phyloP scores from a whole-genome alignment of 2,888 invertebrate genomes.

The Tetragonisca angustula region DNA sequence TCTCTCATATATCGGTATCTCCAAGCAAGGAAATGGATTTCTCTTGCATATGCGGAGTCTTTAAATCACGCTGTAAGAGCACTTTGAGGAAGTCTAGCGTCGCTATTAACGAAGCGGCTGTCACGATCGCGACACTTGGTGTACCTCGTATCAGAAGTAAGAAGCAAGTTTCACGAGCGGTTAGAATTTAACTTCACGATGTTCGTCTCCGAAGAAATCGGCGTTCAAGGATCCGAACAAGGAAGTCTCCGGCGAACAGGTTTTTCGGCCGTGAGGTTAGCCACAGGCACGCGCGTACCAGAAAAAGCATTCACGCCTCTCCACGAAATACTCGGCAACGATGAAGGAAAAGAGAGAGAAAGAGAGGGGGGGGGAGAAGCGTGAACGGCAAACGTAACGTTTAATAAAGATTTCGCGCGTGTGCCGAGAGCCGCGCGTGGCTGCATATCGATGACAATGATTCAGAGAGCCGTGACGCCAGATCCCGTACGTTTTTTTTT shows the following conservation, averaged over 20 bases:
- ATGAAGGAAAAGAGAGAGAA: not conserved
- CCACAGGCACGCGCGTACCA: slow-evolving; percentile 70
- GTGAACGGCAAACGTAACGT: slow-evolving; percentile 66
- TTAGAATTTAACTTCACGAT: slow-evolving; percentile 30
- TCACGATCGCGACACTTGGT: slow-evolving; percentile 11
- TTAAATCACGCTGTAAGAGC: not conserved
- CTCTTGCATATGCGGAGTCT: not conserved
- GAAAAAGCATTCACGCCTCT: slow-evolving; percentile 68
- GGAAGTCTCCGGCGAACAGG: slow-evolving; percentile 65
- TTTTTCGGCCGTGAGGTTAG: slow-evolving; percentile 69
- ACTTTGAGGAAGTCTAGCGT: not conserved
- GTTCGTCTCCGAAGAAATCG: slow-evolving; percentile 11
- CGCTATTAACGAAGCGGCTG: not conserved
- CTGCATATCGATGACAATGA: slow-evolving; percentile 73
- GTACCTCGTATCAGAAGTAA: not conserved
- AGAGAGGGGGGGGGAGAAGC: slow-evolving; percentile 7
- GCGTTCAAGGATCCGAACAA: slow-evolving; percentile 35
- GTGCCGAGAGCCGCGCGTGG: slow-evolving; percentile 60
- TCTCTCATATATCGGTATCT: not conserved
- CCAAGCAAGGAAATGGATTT: slow-evolving; percentile 1
- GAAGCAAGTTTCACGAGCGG: slow-evolving; percentile 15
- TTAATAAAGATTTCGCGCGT: slow-evolving; percentile 61
- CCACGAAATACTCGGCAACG: slow-evolving; percentile 67
- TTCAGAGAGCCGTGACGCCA: slow-evolving; percentile 53
- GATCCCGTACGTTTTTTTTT: slow-evolving; percentile 13